Evolutionary conservation across 1,140 invertebrate genomes (phyloP).

Genomic region (Eumaeus atala): DNA sequence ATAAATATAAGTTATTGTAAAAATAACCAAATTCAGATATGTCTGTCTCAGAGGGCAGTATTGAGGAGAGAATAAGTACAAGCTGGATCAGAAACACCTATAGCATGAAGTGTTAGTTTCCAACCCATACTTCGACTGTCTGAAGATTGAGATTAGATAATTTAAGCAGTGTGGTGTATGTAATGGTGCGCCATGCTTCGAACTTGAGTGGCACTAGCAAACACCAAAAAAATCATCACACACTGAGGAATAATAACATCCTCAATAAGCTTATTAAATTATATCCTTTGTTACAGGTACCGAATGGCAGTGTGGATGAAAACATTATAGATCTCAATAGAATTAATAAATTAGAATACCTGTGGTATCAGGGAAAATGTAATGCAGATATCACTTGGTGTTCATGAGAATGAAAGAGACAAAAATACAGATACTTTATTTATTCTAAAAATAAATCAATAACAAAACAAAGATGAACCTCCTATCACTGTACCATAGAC

Average conservation of each 20-base stretch:
- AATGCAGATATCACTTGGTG: conserved; percentile 83
- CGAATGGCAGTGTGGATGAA: conserved; percentile 22
- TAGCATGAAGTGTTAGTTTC: too few relatives aligned
- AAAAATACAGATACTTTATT: conserved; percentile 39
- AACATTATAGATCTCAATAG: conserved; percentile 44
- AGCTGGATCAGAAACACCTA: too few relatives aligned
- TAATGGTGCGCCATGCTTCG: too few relatives aligned
- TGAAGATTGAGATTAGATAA: too few relatives aligned
- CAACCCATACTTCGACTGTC: too few relatives aligned
- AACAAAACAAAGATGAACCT: conserved; percentile 15
- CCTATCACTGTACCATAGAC: conserved; percentile 75
- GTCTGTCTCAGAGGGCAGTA: too few relatives aligned
- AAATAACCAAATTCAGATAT: too few relatives aligned
- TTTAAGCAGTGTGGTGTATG: too few relatives aligned
- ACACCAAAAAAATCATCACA: background rate
- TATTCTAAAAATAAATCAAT: conserved; percentile 29
- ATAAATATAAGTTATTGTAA: too few relatives aligned
- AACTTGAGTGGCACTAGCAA: background rate
- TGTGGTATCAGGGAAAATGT: conserved; percentile 92
- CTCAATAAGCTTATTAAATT: background rate
- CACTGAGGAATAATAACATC: too few relatives aligned
- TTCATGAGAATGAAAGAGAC: conserved; percentile 35
- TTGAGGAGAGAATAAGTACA: too few relatives aligned
- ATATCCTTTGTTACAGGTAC: conserved; percentile 41
- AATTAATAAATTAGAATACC: conserved; percentile 80